These are phyloP conservation scores for Trichonephila clavata DNA, from an alignment of 1,140 invertebrate genomes.

Conservation along the genomic window DNA sequence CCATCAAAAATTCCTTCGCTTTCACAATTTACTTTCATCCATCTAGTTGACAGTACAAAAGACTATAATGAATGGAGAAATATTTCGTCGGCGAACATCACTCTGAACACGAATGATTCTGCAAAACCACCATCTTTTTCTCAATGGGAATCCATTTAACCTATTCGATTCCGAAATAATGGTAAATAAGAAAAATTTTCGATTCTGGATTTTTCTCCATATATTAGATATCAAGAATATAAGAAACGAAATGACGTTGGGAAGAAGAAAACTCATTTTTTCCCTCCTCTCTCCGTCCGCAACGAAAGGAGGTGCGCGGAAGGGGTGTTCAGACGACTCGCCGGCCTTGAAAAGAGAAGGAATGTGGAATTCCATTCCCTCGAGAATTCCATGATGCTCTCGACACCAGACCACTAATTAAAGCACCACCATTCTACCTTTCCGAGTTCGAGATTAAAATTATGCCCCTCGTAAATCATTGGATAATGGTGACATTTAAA, in stretches of 20 bases:
- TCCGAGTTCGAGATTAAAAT: conserved; percentile 64
- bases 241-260: conserved; percentile 2
- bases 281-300: neutral
- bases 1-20: neutral
- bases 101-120: neutral
- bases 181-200: conserved; percentile 4
- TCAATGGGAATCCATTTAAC: conserved; percentile 8
- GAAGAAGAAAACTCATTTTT: neutral
- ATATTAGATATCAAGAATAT: conserved; percentile 28
- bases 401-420: conserved; percentile 70
- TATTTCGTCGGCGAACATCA: neutral
- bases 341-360: conserved; percentile 52
- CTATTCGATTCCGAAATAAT: neutral
- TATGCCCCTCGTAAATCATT: conserved; percentile 61
- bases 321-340: conserved; percentile 13
- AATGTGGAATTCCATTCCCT: conserved; percentile 63
- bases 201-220: conserved; percentile 23
- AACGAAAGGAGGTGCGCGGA: no score
- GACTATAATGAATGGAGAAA: neutral
- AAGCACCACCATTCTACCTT: conserved; percentile 59
- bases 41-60: neutral
- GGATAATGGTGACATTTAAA: conserved; percentile 70
- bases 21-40: neutral
- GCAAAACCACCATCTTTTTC: neutral
- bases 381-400: conserved; percentile 16